Percentiles rank a stretch among this genome's conserved stretches.
Conservation (phyloP, 2,888 invertebrate species). For the Meandrusa payeni region DNA sequence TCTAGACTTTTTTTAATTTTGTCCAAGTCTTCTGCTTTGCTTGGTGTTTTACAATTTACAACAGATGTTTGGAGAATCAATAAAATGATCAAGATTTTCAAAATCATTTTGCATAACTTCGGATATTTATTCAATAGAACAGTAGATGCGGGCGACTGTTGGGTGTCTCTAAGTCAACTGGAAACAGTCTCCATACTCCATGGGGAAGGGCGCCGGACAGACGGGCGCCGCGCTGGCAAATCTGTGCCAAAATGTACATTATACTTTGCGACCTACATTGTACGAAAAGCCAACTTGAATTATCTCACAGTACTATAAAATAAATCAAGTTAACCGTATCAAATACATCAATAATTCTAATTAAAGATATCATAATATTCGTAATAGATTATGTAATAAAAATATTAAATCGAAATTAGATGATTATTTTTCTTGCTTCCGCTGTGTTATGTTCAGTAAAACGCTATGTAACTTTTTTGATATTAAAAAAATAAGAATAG, state of each 20-base stretch:
- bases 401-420: no score
- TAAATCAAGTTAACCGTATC: no score
- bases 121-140: not conserved
- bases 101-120: constrained; percentile 7
- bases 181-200: constrained; percentile 15
- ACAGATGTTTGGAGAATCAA: not conserved
- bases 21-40: constrained; percentile 26
- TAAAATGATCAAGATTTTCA: constrained; percentile 2
- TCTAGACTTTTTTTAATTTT: constrained; percentile 53
- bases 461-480: no score
- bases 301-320: no score
- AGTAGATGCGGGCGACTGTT: constrained; percentile 10
- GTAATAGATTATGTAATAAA: no score
- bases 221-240: constrained; percentile 18
- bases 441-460: no score
- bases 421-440: no score
- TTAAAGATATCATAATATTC: no score
- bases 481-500: no score
- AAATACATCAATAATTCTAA: no score
- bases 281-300: not conserved
- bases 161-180: constrained; percentile 16
- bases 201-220: constrained; percentile 19
- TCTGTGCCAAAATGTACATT: constrained; percentile 22
- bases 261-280: constrained; percentile 15
- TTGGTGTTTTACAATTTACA: constrained; percentile 11